Base-by-base conservation (phyloP, 2,113 vertebrate genomes). In the Vulpes vulpes region DNA sequence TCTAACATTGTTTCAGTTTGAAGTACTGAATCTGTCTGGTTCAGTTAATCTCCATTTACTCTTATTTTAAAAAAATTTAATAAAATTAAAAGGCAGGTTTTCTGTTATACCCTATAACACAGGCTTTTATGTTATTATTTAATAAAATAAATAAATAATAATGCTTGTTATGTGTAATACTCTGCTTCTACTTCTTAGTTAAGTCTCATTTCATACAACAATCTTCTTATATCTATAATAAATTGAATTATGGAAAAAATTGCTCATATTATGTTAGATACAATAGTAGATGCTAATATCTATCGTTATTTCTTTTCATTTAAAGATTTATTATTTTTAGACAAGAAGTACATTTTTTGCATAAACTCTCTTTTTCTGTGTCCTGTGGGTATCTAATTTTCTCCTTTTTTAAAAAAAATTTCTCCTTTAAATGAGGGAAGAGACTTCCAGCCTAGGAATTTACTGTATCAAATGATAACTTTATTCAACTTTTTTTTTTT, bases 391-490 rank as follows among this genome's bases (percentile, higher is more conserved):
- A 43, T 86, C 76, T 95, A 55, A 65, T 12, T 94, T 95, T 94
- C 22, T 89, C 69, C 49, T 78, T 89, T 89, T 43, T 43, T 43
- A 7, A 43, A 43, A 43, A 43, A 60, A 65, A 10, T 94, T 95
- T 93, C 27, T 89, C 69, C 35, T 78, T 89, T 89, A 85, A 67
- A 76, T 23, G 6, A 73, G 7, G 3, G 11, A 74, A 89, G n/a
- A 95, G 49, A 55, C 78, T 93, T 96, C 22, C 43, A 79, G n/a
- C n/a, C 64, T 94, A 95, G 60, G 89, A 74, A 89, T 94, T 64
- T 92, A 89, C 8, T 60, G 5, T 67, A 89, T 89, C 30, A 53
- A 22, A 81, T 71, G 11, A 67, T 62, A 94, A 73, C 22, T 94
- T 95, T 65, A 79, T 88, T 90, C 74, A 93, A 43, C 62, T 84